Base-by-base conservation (phyloP, 2,113 vertebrate species). In the Eurystomus gularis region DNA sequence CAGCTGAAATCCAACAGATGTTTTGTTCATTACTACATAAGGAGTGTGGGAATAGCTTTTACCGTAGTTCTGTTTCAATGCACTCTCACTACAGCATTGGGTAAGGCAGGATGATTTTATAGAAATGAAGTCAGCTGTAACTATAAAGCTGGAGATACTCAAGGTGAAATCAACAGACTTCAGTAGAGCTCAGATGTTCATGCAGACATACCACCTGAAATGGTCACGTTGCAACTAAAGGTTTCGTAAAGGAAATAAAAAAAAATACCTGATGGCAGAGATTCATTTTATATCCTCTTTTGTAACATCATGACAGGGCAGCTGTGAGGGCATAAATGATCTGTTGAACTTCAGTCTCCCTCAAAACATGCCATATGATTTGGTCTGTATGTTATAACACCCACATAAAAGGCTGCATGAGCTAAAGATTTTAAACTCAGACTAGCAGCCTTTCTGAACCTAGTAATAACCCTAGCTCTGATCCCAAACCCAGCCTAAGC, bases 71-170 rank as follows among this genome's bases (percentile, higher is more conserved):
- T 92, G 6, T 81, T 92, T 88, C 88, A 88, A 13, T 82, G 68
- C 17, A 54, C 26, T 39, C 58, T 91, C 75, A 77, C 88, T 90
- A 42, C 42, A 86, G 71, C 76, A 66, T 66, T 90, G 75, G 68
- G 55, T 71, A 68, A 9, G 46, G 69, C 83, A 91, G 82, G 80
- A 52, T 20, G 57, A 64, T 68, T 94, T 94, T 93, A 82, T 68
- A 93, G 88, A 95, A 78, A 82, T 88, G 64, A 68, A 94, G 82
- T 86, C 82, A 88, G 69, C 65, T 86, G 31, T 78, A 92, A 57
- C 23, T 81, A 81, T 12, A 92, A 64, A 78, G 42, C 26, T 40
- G 49, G 46, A 92, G 48, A 91, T 84, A 51, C 25, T 81, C 35
- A 58, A 60, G 75, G 21, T 70, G 75, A 88, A 96, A 94, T 91